Percentiles rank a stretch among this genome's conserved stretches.
These are phyloP conservation scores for Microdon myrmicae DNA, from an alignment of 2,888 invertebrate genomes.

Conservation along the genomic window DNA sequence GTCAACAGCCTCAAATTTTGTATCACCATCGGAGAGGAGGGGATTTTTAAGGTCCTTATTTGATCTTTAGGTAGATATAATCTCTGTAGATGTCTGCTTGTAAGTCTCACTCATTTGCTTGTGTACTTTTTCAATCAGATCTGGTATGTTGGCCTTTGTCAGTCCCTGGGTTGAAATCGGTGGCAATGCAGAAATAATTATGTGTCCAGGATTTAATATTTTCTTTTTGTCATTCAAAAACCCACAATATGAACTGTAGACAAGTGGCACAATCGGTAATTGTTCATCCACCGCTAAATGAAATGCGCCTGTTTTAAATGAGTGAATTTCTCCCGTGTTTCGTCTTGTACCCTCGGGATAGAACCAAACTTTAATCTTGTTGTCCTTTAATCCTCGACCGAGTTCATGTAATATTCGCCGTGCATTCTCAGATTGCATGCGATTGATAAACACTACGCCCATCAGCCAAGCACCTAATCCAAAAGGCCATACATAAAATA, in stretches of 20 bases:
- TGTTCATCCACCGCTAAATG: constrained; percentile 90
- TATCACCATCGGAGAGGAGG: no score
- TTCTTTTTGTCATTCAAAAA: constrained; percentile 79
- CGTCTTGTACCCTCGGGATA: constrained; percentile 95
- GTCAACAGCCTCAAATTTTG: no score
- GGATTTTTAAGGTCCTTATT: constrained; percentile 34
- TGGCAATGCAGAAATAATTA: constrained; percentile 80
- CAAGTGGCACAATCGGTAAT: constrained; percentile 90
- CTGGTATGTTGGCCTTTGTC: constrained; percentile 75
- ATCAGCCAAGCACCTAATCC: constrained; percentile 89
- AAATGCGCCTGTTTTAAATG: constrained; percentile 97
- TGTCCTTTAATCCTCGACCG: constrained; percentile 74
- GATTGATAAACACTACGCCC: constrained; percentile 88
- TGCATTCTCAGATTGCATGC: constrained; percentile 82
- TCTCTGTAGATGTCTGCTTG: constrained; percentile 75
- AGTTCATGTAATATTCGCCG: constrained; percentile 79
- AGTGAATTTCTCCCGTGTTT: constrained; percentile 84
- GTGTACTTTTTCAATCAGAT: constrained; percentile 75
- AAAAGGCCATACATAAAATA: constrained; percentile 88
- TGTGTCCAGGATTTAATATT: constrained; percentile 78
- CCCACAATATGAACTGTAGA: constrained; percentile 85
- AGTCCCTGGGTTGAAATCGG: constrained; percentile 81
- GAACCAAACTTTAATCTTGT: constrained; percentile 89
- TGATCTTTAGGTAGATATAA: constrained; percentile 59
- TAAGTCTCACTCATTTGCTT: constrained; percentile 77